Conservation (phyloP, 1,140 invertebrate species). For the Pteromalus puparum region DNA sequence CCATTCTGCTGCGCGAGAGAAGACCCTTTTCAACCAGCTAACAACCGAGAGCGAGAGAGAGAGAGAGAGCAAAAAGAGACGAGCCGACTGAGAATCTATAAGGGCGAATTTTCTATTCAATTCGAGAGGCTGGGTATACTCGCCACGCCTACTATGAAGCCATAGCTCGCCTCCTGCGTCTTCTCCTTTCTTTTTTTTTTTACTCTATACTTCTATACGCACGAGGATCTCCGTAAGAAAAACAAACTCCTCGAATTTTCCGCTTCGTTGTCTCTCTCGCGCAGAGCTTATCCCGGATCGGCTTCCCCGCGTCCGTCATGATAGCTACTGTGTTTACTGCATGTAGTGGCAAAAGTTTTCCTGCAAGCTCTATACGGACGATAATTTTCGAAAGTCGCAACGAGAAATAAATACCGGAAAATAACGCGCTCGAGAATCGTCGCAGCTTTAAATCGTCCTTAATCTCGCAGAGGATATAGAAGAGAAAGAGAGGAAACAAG, state of each 20-base stretch:
- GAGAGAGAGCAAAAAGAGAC: not conserved
- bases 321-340: not conserved
- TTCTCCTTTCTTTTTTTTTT: constrained; percentile 30
- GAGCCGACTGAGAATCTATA: constrained; percentile 13
- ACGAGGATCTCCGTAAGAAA: constrained; percentile 10
- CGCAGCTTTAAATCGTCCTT: no score
- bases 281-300: not conserved
- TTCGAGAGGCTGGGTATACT: not conserved
- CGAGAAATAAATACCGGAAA: no score
- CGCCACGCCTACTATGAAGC: not conserved
- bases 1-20: not conserved
- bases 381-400: no score
- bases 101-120: constrained; percentile 9
- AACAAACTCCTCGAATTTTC: constrained; percentile 37
- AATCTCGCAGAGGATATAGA: no score
- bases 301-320: not conserved
- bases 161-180: not conserved
- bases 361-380: no score
- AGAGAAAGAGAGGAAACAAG: not conserved
- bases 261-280: not conserved
- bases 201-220: not conserved
- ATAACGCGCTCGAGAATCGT: no score
- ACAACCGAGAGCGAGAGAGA: not conserved
- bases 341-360: no score
- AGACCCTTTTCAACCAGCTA: not conserved